Evolutionary conservation across 2,797 vertebrate genomes (phyloP).

Genomic region (Pempheris klunzingeri): DNA sequence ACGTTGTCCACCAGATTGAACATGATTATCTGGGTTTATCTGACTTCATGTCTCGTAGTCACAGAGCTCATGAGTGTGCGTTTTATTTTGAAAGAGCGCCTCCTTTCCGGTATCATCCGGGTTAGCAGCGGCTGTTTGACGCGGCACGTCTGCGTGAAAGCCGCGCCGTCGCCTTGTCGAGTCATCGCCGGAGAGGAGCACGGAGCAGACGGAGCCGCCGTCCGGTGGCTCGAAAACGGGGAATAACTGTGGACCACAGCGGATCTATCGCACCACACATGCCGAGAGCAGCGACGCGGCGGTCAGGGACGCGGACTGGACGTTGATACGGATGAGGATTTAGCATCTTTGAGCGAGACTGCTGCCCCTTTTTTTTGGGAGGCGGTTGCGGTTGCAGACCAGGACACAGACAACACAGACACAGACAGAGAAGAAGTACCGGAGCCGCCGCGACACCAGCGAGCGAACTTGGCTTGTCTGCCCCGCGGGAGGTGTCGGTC

Average conservation of each 20-base stretch:
- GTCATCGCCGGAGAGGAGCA: conserved; percentile 75
- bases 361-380: neutral
- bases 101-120: neutral
- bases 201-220: conserved; percentile 55
- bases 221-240: conserved; percentile 46
- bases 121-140: conserved; percentile 13
- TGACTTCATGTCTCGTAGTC: neutral
- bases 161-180: conserved; percentile 66
- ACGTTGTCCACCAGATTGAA: neutral
- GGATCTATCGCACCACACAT: conserved; percentile 41
- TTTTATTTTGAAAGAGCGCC: conserved; percentile 64
- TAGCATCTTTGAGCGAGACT: conserved; percentile 39
- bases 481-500: conserved; percentile 69
- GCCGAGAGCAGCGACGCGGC: conserved; percentile 8
- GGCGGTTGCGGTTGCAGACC: conserved; percentile 33
- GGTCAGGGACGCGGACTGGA: conserved; percentile 23
- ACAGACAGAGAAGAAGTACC: conserved; percentile 57
- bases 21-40: neutral
- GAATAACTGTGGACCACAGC: conserved; percentile 42
- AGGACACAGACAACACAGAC: conserved; percentile 51
- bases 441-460: conserved; percentile 59
- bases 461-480: conserved; percentile 67
- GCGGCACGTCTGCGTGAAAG: conserved; percentile 52
- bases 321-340: conserved; percentile 29
- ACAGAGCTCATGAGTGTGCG: neutral